A percentile compares a stretch with the other conserved stretches of the same genome.
Evolutionary conservation across 2,113 vertebrate genomes (phyloP).

Genomic region (Myiozetetes cayanensis): DNA sequence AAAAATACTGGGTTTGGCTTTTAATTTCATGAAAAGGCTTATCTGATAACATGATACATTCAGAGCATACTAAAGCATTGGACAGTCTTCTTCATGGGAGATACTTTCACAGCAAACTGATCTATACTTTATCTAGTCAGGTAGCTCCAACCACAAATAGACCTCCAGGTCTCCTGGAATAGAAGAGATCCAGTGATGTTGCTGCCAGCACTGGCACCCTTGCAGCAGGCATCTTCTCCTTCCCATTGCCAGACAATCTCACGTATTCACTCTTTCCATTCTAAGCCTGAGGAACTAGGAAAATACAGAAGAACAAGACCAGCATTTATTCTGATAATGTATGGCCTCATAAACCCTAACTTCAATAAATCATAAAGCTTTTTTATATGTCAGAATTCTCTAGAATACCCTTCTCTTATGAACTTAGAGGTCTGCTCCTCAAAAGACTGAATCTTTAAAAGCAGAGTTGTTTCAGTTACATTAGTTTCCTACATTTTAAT

Average conservation of each 20-base stretch:
- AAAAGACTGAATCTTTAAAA: neutral
- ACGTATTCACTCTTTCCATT: constrained; percentile 56
- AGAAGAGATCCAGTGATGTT: constrained; percentile 65
- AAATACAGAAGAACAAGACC: constrained; percentile 66
- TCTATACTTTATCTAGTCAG: constrained; percentile 48
- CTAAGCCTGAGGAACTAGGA: constrained; percentile 63
- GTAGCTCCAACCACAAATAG: constrained; percentile 51
- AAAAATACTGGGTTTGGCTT: neutral
- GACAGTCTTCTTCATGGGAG: constrained; percentile 10
- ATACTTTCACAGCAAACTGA: constrained; percentile 37
- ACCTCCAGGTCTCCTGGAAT: constrained; percentile 52
- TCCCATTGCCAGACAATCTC: constrained; percentile 52
- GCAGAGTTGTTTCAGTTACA: neutral
- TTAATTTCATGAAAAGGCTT: neutral
- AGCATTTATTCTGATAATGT: constrained; percentile 55
- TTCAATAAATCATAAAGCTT: neutral
- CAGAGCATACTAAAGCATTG: constrained; percentile 9
- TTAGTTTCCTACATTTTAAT: neutral
- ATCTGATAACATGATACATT: neutral
- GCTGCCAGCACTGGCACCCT: constrained; percentile 57
- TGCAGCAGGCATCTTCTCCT: constrained; percentile 52
- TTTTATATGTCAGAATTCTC: neutral
- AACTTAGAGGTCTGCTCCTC: neutral
- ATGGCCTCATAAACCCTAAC: constrained; percentile 28
- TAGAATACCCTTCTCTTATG: neutral